phyloP scores from a whole-genome alignment of 2,888 invertebrate species.

The Conchocele bisecta region DNA sequence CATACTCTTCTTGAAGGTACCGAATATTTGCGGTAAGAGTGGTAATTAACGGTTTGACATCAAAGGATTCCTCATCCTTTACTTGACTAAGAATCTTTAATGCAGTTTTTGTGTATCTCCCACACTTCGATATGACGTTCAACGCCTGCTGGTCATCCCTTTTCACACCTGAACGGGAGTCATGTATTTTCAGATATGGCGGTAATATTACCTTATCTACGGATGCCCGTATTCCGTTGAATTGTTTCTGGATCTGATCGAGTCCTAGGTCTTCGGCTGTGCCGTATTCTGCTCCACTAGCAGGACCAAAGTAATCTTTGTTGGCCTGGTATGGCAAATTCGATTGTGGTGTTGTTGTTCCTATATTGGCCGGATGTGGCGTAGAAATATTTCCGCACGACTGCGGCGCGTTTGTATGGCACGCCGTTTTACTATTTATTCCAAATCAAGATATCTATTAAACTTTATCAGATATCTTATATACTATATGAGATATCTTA shows the following conservation, averaged over 20 bases:
- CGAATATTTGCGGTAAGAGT: constrained; percentile 6
- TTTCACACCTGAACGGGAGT: not conserved
- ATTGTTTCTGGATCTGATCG: not conserved
- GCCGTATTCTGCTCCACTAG: too few species aligned
- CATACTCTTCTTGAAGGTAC: constrained; percentile 24
- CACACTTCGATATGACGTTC: constrained; percentile 1
- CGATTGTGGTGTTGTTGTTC: too few species aligned
- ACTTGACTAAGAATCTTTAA: not conserved
- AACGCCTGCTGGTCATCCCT: constrained; percentile 1
- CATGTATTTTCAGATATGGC: not conserved
- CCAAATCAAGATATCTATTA: too few species aligned
- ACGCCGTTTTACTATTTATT: too few species aligned
- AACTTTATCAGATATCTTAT: too few species aligned
- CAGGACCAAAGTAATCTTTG: too few species aligned
- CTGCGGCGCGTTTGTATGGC: too few species aligned
- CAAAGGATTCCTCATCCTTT: not conserved
- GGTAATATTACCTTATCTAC: constrained; percentile 4
- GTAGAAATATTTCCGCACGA: too few species aligned
- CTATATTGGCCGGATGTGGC: too few species aligned
- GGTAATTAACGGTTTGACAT: not conserved
- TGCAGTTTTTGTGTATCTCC: not conserved
- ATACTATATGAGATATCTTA: too few species aligned
- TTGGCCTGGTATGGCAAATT: too few species aligned
- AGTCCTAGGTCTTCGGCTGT: too few species aligned
- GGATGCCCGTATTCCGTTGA: not conserved